Base-by-base conservation (phyloP, 2,797 vertebrate genomes). In the Podarcis siculus region DNA sequence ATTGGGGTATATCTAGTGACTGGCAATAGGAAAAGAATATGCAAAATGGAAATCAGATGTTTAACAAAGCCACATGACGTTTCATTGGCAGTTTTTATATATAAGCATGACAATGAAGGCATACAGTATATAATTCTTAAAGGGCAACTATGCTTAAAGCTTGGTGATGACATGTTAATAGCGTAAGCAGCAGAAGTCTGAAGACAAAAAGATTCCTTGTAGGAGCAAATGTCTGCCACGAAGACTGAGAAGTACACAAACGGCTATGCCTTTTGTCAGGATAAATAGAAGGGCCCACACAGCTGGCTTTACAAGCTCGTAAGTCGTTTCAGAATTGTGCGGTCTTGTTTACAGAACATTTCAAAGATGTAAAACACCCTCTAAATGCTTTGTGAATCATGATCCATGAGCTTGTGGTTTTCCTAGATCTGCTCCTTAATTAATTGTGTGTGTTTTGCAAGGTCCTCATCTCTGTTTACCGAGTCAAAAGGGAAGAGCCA, bases 241-340 rank as follows among this genome's bases (percentile, higher is more conserved):
- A 1, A 79, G 4, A 79, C 10, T 30, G 71, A 45, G 7, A n/a
- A 23, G 12, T 79, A 72, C 1, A 2, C 66, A 3, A 32, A 25
- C 2, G 27, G 4, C 84, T 25, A 89, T 58, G 37, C 23, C 9
- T 87, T 12, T 80, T 79, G 27, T 27, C n/a, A 69, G 78, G 83
- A 71, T 72, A 88, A 91, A 89, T n/a, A 66, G 79, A 66, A 58
- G 27, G 58, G 86, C 79, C 86, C 79, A 87, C 79, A 87, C 86
- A 87, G 71, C 71, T 35, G 67, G 83, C 71, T 85, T 85, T 76
- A 82, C 37, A 15, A 82, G 71, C 69, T 82, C 79, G n/a, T 67
- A 75, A 82, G 42, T 77, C 55, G 61, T 49, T 86, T 75, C 58
- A 82, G 79, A 85, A 81, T 69, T 81, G 79, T 77, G 79, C 77